Base-by-base conservation (phyloP, 1,140 invertebrate species). In the Chelonus insularis region DNA sequence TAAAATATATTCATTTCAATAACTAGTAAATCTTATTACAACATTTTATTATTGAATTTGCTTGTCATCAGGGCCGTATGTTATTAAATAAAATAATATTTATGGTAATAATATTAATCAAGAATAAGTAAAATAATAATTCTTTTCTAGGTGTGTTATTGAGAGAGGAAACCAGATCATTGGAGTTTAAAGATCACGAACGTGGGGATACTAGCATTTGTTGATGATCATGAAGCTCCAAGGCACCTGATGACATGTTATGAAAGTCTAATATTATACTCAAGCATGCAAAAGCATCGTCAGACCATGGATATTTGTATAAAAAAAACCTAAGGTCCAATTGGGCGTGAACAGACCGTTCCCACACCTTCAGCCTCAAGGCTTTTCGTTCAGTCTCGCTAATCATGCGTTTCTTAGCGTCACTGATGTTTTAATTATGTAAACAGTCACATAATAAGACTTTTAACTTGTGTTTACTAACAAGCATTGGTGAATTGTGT, bases 391-490 rank as follows among this genome's bases (percentile, higher is more conserved):
- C 18, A 2, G 9, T 23, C 9, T n/a, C 12, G 21, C 47, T 60
- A 60, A 60, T 60, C 58, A 60, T 43, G 14, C 23, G 23, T 32
- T 14, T 60, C 58, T 9, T 36, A 39, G 34, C 47, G 36, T 32
- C 23, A 11, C 7, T 34, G 25, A 34, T 7, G 41, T 18, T 47
- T 58, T 34, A 58, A 54, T 60, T 52, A 54, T 60, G 39, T 54
- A 12, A 41, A 60, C 57, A 51, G 7, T 52, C 11, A 1, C 25
- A 37, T 60, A 45, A 54, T 45, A 29, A 21, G 37, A 60, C 47
- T 36, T 21, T 43, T 51, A 14, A 34, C 18, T 14, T 20, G 12
- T 59, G 16, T 32, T 59, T 32, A n/a, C n/a, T n/a, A n/a, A n/a
- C n/a, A n/a, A n/a, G n/a, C n/a, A n/a, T n/a, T n/a, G n/a, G n/a